phyloP scores from a whole-genome alignment of 2,113 vertebrate species.

The Amblyornis subalaris region DNA sequence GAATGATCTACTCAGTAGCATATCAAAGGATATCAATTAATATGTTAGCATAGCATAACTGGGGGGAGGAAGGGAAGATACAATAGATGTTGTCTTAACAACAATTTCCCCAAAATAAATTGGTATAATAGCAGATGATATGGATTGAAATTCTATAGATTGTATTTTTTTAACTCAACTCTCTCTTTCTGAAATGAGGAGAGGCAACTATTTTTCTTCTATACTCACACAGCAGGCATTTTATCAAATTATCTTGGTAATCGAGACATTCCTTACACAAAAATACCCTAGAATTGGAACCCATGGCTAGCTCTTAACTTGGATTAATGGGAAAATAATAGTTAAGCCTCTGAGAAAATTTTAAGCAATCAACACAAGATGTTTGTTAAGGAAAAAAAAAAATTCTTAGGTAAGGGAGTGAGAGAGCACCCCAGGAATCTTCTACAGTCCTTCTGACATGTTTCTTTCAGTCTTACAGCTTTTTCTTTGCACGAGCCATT shows the following conservation, averaged over 20 bases:
- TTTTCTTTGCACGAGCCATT: neutral
- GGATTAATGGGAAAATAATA: neutral
- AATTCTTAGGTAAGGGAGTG: rapidly evolving
- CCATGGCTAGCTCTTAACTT: neutral
- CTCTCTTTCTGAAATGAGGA: neutral
- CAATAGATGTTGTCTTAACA: rapidly evolving
- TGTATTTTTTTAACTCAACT: neutral
- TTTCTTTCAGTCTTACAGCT: neutral
- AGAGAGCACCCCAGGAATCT: neutral
- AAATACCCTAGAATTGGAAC: neutral
- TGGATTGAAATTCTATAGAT: neutral
- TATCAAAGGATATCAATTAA: neutral
- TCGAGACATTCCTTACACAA: neutral
- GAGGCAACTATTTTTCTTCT: neutral
- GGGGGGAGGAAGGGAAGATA: neutral
- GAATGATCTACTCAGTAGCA: neutral
- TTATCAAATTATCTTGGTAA: neutral
- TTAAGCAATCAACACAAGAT: neutral
- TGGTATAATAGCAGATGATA: neutral
- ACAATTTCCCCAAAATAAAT: neutral
- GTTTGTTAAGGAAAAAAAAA: neutral
- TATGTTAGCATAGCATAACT: neutral
- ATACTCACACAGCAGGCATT: neutral
- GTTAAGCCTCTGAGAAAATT: neutral
- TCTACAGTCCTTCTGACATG: neutral